Evolutionary conservation across 2,113 vertebrate species (phyloP), one percentile per base, ranked within the genome.

Genomic region (Proterorhinus semilunaris): DNA sequence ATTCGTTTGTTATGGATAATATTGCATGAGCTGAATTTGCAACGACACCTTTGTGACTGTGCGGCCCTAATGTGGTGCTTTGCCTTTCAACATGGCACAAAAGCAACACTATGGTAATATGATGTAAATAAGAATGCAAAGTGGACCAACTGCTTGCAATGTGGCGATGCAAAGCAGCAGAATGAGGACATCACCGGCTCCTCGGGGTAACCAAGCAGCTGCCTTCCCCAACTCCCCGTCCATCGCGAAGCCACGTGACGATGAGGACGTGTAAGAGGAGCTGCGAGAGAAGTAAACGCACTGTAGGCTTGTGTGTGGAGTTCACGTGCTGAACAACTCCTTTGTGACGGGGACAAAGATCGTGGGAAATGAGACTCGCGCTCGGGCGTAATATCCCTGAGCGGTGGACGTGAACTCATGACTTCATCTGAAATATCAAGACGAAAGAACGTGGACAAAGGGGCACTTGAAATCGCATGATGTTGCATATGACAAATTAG

Each of bases 341-440:
- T 71, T 73, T 71, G 69, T 73, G 17, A 52, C n/a, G 4, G 71
- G 57, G 79, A 68, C 49, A 61, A 54, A 61, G 68, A 72, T 70
- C 76, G 76, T 61, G 62, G 64, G 81, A 74, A 66, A 69, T 49
- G 44, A 54, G 68, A 66, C 17, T 15, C 42, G 2, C 21, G 21
- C 21, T 21, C 21, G 21, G 0, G 13, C 45, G 54, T 46, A 70
- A 53, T n/a, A 58, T 71, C 75, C 83, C 83, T 72, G 75, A 82
- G 79, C 82, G 69, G 71, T 66, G 69, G 67, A 52, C 46, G 62
- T 12, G 43, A 79, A 85, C 27, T 36, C 49, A 68, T 65, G 83
- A 91, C 90, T 69, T 90, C 82, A 88, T 79, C 66, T 54, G n/a
- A 74, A 76, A 83, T 74, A 66, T n/a, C 54, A 62, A 78, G 65